Base-by-base conservation (phyloP, 2,797 vertebrate species). In the Sebastes diaconus region DNA sequence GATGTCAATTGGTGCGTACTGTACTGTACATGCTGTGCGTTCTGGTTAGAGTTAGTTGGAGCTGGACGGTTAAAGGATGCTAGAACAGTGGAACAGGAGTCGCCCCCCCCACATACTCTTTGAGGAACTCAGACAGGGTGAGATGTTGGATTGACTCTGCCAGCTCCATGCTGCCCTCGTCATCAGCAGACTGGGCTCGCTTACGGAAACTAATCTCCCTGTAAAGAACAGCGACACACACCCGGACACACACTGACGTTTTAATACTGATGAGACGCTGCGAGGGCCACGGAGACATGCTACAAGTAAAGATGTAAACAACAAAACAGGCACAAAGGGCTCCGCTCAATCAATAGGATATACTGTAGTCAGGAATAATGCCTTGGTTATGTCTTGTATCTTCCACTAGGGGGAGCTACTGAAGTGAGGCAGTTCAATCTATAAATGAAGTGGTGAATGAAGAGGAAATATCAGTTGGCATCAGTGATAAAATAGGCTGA, bases 51-150 rank as follows among this genome's bases (percentile, higher is more conserved):
- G 73, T 88, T 90, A 90, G 88, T 81, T 39, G 46, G 2, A 32
- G 18, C 16, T 2, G 46, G 58, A 46, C 1, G 1, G 73, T 74
- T 69, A 76, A 32, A 34, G 13, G 72, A 34, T 1, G 7, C 12
- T 20, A 3, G 14, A 55, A 11, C n/a, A 42, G 64, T 34, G 18
- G 3, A 69, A 70, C 4, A 6, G 70, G 79, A n/a, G 11, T 54
- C 12, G 2, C 20, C 30, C 20, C 30, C 63, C 61, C 65, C 83
- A 96, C 96, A 75, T 97, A 97, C 96, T 97, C 96, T 96, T 97
- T 97, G 89, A 97, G 95, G 92, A 97, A 97, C 93, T 97, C 96
- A 67, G 95, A 96, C 85, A 97, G 93, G 29, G 96, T 96, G 91
- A 97, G 96, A 84, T 96, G 96, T 42, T 96, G 95, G 63, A 97